Percentiles rank a stretch among this genome's conserved stretches.
Conservation (phyloP, 2,888 invertebrate species). For the Agriopis aurantiaria region DNA sequence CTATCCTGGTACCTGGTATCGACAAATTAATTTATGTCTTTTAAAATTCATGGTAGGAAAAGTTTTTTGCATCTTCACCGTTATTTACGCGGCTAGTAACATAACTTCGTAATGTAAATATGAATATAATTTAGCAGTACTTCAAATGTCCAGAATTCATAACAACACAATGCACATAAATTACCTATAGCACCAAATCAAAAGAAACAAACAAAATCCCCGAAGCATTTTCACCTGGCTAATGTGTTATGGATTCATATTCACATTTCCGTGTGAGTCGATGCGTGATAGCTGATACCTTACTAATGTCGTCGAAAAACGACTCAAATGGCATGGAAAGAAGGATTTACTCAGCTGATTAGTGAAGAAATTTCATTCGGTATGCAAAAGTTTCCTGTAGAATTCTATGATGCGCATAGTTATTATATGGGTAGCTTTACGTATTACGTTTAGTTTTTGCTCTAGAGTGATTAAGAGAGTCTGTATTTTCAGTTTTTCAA, state of each 20-base stretch:
- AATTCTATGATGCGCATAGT: neutral
- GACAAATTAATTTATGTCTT: too few relatives aligned
- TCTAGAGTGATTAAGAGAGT: too few relatives aligned
- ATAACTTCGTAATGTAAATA: too few relatives aligned
- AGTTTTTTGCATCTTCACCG: too few relatives aligned
- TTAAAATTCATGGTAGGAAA: too few relatives aligned
- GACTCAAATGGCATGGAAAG: slow-evolving; percentile 45
- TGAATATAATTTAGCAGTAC: too few relatives aligned
- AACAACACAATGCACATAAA: neutral
- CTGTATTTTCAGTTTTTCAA: too few relatives aligned
- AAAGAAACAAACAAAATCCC: slow-evolving; percentile 20
- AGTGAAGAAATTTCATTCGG: slow-evolving; percentile 3
- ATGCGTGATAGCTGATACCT: slow-evolving; percentile 41
- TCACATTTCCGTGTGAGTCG: slow-evolving; percentile 37
- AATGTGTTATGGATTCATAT: slow-evolving; percentile 47
- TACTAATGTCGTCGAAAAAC: slow-evolving; percentile 37
- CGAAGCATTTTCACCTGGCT: slow-evolving; percentile 45
- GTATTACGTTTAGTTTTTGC: too few relatives aligned
- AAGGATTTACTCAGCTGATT: slow-evolving; percentile 31
- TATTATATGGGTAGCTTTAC: too few relatives aligned
- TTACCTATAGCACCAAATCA: neutral
- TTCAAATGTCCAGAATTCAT: neutral
- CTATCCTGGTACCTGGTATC: too few relatives aligned
- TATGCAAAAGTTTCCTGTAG: neutral
- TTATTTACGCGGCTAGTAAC: too few relatives aligned